A percentile compares a stretch with the other conserved stretches of the same genome.
Conservation (phyloP, 2,888 invertebrate species). For the Hipparchia semele region DNA sequence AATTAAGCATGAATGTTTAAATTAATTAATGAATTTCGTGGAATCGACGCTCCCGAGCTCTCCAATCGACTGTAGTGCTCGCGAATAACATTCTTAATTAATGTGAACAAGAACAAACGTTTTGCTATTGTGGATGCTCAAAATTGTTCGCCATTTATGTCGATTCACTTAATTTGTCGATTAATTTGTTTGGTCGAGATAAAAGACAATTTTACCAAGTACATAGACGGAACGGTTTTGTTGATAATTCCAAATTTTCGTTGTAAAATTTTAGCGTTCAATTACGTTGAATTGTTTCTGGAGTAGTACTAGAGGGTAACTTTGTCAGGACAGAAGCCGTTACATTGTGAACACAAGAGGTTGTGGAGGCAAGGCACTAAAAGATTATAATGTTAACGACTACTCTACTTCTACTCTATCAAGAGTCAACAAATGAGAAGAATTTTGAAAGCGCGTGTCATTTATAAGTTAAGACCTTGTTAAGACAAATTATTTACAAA, state of each 20-base stretch:
- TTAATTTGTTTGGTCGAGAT: constrained; percentile 23
- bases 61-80: constrained; percentile 54
- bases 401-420: too few relatives aligned
- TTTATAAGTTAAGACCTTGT: too few relatives aligned
- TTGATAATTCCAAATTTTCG: not conserved
- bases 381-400: too few relatives aligned
- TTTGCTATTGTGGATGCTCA: constrained; percentile 62
- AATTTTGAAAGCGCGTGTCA: too few relatives aligned
- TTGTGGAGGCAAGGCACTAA: too few relatives aligned
- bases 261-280: not conserved
- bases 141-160: constrained; percentile 56
- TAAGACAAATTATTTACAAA: not conserved
- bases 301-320: not conserved
- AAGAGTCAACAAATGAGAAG: too few relatives aligned
- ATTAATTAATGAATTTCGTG: constrained; percentile 76
- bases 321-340: too few relatives aligned
- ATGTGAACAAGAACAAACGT: constrained; percentile 67
- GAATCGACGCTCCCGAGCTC: constrained; percentile 53
- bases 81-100: constrained; percentile 72
- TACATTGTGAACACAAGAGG: too few relatives aligned
- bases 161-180: constrained; percentile 34
- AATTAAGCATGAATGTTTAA: constrained; percentile 81
- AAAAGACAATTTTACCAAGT: constrained; percentile 7
- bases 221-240: not conserved
- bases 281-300: not conserved